Evolutionary conservation across 2,113 vertebrate species (phyloP).

Genomic region (Anguilla japonica): DNA sequence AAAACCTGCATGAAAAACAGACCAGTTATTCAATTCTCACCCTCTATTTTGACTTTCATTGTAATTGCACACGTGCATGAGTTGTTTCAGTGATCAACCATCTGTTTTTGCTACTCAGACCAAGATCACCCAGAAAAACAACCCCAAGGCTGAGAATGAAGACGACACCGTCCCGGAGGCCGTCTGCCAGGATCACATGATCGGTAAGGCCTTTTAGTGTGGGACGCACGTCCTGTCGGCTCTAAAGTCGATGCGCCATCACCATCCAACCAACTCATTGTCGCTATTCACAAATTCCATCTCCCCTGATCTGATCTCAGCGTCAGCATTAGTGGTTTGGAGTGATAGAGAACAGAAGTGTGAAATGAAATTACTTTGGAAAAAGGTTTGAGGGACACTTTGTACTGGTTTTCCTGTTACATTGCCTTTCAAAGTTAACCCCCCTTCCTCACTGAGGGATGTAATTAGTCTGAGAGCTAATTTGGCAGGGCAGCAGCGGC

Average conservation of each 20-base stretch:
- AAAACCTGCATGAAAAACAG: not conserved
- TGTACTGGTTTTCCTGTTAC: not conserved
- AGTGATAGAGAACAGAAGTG: not conserved
- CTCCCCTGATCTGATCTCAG: not conserved
- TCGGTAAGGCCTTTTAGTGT: slow-evolving; percentile 67
- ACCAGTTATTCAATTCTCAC: not conserved
- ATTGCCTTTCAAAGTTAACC: not conserved
- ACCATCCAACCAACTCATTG: not conserved
- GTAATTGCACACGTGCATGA: not conserved
- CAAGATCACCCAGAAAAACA: slow-evolving; percentile 70
- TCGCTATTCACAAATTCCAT: not conserved
- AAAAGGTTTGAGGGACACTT: not conserved
- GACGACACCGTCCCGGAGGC: slow-evolving; percentile 69
- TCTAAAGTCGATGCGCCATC: not conserved
- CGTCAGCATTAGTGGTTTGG: not conserved
- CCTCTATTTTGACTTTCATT: too few species aligned
- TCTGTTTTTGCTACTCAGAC: slow-evolving; percentile 64
- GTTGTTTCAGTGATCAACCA: slow-evolving; percentile 6
- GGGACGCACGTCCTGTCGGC: not conserved
- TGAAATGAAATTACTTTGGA: slow-evolving; percentile 1
- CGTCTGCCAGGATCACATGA: slow-evolving; percentile 77
- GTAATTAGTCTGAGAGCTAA: slow-evolving; percentile 3
- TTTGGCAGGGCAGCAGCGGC: not conserved
- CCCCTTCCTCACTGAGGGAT: not conserved
- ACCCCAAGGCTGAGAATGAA: slow-evolving; percentile 63